Evolutionary conservation across 2,113 vertebrate species (phyloP).

Genomic region (Sinocyclocheilus maitianheensis): DNA sequence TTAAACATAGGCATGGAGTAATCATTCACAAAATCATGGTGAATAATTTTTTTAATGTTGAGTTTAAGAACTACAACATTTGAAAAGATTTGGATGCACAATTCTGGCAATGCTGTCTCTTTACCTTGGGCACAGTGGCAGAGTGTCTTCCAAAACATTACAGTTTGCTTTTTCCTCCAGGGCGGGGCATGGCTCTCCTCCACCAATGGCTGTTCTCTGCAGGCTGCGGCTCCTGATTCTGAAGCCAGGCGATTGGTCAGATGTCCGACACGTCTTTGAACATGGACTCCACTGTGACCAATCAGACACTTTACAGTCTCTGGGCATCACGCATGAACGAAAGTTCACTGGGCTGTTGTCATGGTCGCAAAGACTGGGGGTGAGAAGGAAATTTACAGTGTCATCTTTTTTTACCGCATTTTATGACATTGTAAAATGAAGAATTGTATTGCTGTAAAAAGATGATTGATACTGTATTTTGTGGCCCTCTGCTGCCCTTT

Average conservation of each 20-base stretch:
- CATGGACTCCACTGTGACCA: slow-evolving; percentile 84
- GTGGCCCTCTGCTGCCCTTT: neutral
- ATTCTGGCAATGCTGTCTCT: neutral
- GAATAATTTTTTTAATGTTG: neutral
- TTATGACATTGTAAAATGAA: neutral
- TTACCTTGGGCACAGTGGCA: slow-evolving; percentile 83
- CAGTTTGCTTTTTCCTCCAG: slow-evolving; percentile 80
- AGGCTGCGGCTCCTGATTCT: slow-evolving; percentile 74
- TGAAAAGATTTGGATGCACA: neutral
- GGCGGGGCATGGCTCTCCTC: slow-evolving; percentile 73
- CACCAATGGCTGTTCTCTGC: slow-evolving; percentile 66
- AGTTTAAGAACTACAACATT: neutral
- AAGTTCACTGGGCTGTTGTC: slow-evolving; percentile 74
- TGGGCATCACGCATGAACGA: slow-evolving; percentile 79
- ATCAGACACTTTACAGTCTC: slow-evolving; percentile 73
- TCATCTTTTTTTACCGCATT: neutral
- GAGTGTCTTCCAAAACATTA: slow-evolving; percentile 60
- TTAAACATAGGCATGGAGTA: no score
- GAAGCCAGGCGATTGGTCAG: slow-evolving; percentile 67
- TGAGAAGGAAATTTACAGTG: slow-evolving; percentile 45
- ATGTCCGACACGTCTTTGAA: slow-evolving; percentile 72
- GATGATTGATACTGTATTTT: slow-evolving; percentile 1
- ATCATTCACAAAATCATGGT: no score
- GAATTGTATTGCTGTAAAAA: neutral
- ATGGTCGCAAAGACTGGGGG: slow-evolving; percentile 77